These are phyloP conservation scores for Saguinus midas DNA, from an alignment of 2,113 vertebrate genomes.

Conservation along the genomic window DNA sequence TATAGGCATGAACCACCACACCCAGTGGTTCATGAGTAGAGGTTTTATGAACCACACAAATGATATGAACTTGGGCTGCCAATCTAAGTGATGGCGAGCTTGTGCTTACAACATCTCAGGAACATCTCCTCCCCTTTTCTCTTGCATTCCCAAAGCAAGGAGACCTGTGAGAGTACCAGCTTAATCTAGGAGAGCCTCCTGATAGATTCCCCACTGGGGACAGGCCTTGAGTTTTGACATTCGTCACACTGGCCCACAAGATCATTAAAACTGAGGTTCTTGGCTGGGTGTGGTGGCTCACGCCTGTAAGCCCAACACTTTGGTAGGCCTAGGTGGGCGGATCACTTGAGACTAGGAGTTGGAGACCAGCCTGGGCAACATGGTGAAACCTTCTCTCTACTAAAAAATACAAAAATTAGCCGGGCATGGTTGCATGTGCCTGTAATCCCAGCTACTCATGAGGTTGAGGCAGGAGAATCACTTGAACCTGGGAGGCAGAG, in stretches of 20 bases:
- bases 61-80: background rate
- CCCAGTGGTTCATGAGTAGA: background rate
- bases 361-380: too few species aligned
- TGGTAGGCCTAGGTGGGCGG: too few species aligned
- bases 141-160: background rate
- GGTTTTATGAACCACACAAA: background rate
- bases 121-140: background rate
- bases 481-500: too few species aligned
- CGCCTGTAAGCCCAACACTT: too few species aligned
- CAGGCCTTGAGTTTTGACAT: background rate
- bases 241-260: background rate
- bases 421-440: too few species aligned
- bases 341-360: too few species aligned
- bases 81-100: background rate
- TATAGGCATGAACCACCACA: too few species aligned
- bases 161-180: background rate
- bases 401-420: too few species aligned
- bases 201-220: background rate
- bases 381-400: too few species aligned
- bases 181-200: background rate
- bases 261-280: background rate
- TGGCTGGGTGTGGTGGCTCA: too few species aligned
- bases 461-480: too few species aligned
- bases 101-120: background rate
- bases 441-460: too few species aligned